Percentiles rank a stretch among this genome's conserved stretches.
These are phyloP conservation scores for Nothoprocta pentlandii DNA, from an alignment of 2,113 vertebrate genomes.

Conservation along the genomic window DNA sequence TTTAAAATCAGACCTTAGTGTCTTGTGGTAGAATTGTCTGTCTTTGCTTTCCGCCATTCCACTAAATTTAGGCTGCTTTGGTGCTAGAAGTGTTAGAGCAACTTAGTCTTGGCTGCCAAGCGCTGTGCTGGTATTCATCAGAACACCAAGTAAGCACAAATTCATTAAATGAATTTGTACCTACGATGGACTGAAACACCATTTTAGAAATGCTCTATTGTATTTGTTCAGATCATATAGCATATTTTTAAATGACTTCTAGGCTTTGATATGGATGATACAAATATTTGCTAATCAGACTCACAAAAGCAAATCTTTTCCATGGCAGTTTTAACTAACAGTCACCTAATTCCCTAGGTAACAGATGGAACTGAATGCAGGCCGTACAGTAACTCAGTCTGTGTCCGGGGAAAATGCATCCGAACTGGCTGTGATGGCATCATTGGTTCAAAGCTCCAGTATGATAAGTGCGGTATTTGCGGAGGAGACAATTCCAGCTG, in stretches of 20 bases:
- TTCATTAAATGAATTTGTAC: background rate
- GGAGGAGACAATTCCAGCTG: slow-evolving; percentile 95
- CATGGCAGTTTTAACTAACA: background rate
- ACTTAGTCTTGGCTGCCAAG: background rate
- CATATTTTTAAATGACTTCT: background rate
- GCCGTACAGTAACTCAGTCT: slow-evolving; percentile 93
- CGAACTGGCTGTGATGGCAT: slow-evolving; percentile 95
- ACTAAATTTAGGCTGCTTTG: background rate
- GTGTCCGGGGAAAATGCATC: slow-evolving; percentile 93
- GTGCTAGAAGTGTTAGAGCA: background rate
- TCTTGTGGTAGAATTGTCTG: background rate
- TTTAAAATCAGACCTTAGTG: background rate
- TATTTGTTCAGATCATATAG: background rate
- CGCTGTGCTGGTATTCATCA: background rate
- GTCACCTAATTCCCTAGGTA: slow-evolving; percentile 80
- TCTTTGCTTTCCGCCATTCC: background rate
- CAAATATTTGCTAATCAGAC: background rate
- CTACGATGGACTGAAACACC: background rate
- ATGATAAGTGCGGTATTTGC: slow-evolving; percentile 94
- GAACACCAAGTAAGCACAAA: background rate
- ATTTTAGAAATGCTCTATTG: background rate
- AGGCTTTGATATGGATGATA: background rate
- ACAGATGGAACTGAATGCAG: slow-evolving; percentile 94
- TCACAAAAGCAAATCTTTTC: background rate
- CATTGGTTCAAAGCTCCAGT: slow-evolving; percentile 97